Evolutionary conservation across 2,888 invertebrate genomes (phyloP).

Genomic region (Sinelater perroti): DNA sequence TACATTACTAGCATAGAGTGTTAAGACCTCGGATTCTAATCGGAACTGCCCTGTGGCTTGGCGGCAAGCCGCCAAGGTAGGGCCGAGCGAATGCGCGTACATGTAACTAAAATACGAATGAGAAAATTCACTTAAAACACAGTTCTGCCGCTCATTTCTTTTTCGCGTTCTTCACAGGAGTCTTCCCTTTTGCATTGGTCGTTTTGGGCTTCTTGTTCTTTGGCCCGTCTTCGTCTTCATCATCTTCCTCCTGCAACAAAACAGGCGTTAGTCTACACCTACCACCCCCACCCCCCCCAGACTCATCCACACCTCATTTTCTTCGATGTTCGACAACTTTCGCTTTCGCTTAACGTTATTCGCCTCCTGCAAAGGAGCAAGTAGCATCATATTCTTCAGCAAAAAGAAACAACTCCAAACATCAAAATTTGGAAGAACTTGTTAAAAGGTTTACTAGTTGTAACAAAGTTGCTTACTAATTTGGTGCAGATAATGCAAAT

Average conservation of each 20-base stretch:
- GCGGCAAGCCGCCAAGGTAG: constrained; percentile 24
- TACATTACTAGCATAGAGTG: constrained; percentile 4
- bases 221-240: constrained; percentile 80
- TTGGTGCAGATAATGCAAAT: too few relatives aligned
- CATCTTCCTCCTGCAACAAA: constrained; percentile 68
- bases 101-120: constrained; percentile 44
- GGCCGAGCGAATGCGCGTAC: constrained; percentile 37
- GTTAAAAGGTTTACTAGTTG: too few relatives aligned
- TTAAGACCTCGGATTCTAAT: constrained; percentile 20
- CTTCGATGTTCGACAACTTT: constrained; percentile 50
- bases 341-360: constrained; percentile 50
- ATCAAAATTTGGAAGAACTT: constrained; percentile 9
- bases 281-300: too few relatives aligned
- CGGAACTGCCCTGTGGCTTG: constrained; percentile 19
- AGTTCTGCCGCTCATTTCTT: constrained; percentile 42
- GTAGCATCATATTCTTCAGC: constrained; percentile 13
- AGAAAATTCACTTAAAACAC: constrained; percentile 40
- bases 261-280: constrained; percentile 9
- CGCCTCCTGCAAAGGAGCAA: constrained; percentile 44
- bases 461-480: too few relatives aligned
- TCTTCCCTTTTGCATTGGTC: constrained; percentile 75
- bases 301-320: constrained; percentile 53
- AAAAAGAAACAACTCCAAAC: constrained; percentile 3
- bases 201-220: constrained; percentile 80
- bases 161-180: constrained; percentile 63